Conservation (phyloP, 2,888 invertebrate species). For the Ceramica pisi region DNA sequence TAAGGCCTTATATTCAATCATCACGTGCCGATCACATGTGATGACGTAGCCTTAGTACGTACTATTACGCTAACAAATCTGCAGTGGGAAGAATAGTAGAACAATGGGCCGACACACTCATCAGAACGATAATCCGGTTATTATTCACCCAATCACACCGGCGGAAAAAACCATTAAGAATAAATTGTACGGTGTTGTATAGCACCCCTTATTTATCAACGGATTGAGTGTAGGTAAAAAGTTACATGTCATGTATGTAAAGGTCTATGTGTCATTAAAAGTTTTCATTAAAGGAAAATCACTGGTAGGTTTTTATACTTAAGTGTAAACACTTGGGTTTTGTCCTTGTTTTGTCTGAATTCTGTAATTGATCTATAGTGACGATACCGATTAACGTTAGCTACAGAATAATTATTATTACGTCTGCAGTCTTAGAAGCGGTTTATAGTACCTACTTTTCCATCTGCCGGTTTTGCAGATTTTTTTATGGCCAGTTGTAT, state of each 20-base stretch:
- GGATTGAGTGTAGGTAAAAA: conserved; percentile 17
- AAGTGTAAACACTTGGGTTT: not conserved
- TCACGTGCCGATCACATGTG: conserved; percentile 48
- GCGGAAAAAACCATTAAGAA: conserved; percentile 39
- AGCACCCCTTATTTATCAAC: conserved; percentile 36
- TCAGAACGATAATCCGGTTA: conserved; percentile 57
- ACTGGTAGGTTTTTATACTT: not conserved
- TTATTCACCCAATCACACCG: conserved; percentile 48
- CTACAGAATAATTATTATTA: not conserved
- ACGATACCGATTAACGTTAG: not conserved
- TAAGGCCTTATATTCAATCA: not conserved
- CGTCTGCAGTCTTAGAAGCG: not conserved
- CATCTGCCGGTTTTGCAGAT: too few relatives aligned
- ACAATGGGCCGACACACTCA: conserved; percentile 61
- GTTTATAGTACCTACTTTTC: too few relatives aligned
- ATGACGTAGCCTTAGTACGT: conserved; percentile 27
- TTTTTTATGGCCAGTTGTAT: not conserved
- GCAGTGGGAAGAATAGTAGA: conserved; percentile 53
- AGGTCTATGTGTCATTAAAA: not conserved
- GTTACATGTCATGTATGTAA: conserved; percentile 10
- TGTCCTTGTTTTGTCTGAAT: conserved; percentile 8
- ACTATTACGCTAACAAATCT: conserved; percentile 42
- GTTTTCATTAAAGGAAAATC: conserved; percentile 25
- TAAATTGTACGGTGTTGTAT: conserved; percentile 23
- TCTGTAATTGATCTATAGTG: not conserved